Conservation (phyloP, 2,888 invertebrate genomes). For the Eupithecia centaureata region DNA sequence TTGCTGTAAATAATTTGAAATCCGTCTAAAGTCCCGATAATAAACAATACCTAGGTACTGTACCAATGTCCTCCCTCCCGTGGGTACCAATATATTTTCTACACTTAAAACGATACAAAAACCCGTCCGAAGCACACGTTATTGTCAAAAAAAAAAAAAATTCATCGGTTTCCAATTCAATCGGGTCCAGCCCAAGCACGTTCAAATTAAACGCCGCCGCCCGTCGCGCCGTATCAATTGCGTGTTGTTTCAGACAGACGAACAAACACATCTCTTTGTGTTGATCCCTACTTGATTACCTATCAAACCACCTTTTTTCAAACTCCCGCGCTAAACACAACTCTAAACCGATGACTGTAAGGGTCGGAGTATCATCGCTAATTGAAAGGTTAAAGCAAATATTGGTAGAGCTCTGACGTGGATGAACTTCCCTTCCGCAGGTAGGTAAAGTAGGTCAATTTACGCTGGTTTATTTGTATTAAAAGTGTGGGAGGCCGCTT, state of each 20-base stretch:
- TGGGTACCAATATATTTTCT: background rate
- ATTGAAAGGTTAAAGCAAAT: constrained; percentile 47
- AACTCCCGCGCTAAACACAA: constrained; percentile 28
- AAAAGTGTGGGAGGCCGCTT: constrained; percentile 62
- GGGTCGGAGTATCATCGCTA: constrained; percentile 41
- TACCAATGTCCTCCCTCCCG: no score
- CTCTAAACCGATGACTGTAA: constrained; percentile 46
- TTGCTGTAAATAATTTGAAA: no score
- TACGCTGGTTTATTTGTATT: constrained; percentile 68
- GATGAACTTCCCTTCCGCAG: constrained; percentile 48
- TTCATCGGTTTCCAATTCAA: constrained; percentile 41
- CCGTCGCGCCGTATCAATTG: constrained; percentile 70
- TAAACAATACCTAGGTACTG: no score
- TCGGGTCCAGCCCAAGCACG: constrained; percentile 42
- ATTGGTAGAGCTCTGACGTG: constrained; percentile 56
- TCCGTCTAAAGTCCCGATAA: no score
- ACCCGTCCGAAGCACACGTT: background rate
- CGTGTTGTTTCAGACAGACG: constrained; percentile 74
- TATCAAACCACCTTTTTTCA: constrained; percentile 62
- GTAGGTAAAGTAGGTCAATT: constrained; percentile 50
- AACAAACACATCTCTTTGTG: constrained; percentile 72
- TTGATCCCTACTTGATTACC: constrained; percentile 66
- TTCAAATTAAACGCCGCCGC: constrained; percentile 64
- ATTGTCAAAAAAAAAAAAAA: constrained; percentile 41
- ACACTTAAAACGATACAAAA: background rate